These are phyloP conservation scores for Micromys minutus DNA, from an alignment of 2,113 vertebrate species.

Conservation along the genomic window DNA sequence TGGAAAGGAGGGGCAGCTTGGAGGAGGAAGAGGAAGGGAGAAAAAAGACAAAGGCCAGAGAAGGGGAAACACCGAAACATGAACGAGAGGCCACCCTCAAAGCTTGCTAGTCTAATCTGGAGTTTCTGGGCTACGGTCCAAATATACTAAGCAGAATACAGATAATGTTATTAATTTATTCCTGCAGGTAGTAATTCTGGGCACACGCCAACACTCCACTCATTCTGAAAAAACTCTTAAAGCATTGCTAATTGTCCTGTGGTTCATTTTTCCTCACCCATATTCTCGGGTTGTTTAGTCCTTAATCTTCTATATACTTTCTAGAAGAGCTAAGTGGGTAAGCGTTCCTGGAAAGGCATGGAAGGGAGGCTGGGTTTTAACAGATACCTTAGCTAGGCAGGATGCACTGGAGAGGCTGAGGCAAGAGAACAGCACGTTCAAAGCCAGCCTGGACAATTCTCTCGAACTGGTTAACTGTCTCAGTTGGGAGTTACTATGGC, in stretches of 20 bases:
- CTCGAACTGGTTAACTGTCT: background rate
- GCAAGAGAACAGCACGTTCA: background rate
- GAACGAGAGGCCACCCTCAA: background rate
- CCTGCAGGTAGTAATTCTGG: conserved; percentile 61
- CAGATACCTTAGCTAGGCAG: background rate
- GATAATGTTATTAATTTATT: conserved; percentile 54
- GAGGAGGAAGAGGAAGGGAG: background rate
- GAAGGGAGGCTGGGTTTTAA: background rate
- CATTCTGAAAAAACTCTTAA: conserved; percentile 47
- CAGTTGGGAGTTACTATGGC: background rate
- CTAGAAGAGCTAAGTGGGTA: conserved; percentile 51
- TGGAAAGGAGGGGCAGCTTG: conserved; percentile 10
- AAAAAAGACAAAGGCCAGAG: background rate
- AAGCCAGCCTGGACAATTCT: background rate
- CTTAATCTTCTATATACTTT: conserved; percentile 34
- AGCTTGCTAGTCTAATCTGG: background rate
- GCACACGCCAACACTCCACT: conserved; percentile 10
- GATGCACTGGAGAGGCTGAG: background rate
- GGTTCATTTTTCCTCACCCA: conserved; percentile 53
- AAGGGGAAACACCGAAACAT: conserved; percentile 6
- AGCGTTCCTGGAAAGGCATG: conserved; percentile 55
- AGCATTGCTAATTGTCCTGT: conserved; percentile 44
- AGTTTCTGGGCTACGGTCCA: background rate
- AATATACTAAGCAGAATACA: conserved; percentile 13
- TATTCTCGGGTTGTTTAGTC: conserved; percentile 33